A percentile compares a stretch with the other conserved stretches of the same genome.
phyloP scores from a whole-genome alignment of 2,797 vertebrate genomes.

The Acropternis orthonyx region DNA sequence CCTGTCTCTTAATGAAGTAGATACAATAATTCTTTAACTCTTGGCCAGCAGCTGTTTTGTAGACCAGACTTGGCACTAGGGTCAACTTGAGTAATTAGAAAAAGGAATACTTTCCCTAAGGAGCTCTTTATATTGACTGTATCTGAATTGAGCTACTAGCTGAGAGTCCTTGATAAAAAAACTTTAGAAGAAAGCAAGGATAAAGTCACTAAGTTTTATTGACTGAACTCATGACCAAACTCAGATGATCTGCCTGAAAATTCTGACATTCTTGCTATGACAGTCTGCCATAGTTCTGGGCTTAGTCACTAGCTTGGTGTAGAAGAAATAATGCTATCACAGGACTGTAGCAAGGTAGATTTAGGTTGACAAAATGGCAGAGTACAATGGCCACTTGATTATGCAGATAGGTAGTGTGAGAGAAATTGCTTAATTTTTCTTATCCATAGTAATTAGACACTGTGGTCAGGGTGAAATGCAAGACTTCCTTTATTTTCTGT shows the following conservation, averaged over 20 bases:
- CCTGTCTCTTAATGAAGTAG: not conserved
- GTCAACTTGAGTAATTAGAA: not conserved
- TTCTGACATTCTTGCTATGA: not conserved
- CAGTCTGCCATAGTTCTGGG: not conserved
- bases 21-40: not conserved
- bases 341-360: not conserved
- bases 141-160: not conserved
- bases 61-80: not conserved
- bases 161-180: not conserved
- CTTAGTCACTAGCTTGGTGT: not conserved
- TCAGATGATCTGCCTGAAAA: not conserved
- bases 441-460: not conserved
- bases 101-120: not conserved
- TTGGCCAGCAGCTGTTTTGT: not conserved
- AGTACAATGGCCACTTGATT: not conserved
- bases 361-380: not conserved
- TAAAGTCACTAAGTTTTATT: not conserved
- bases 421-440: constrained; percentile 14
- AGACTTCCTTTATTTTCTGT: constrained; percentile 49
- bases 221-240: not conserved
- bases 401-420: not conserved
- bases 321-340: not conserved
- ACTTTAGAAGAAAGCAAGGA: not conserved
- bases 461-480: constrained; percentile 18
- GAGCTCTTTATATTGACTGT: not conserved